Evolutionary conservation across 2,888 invertebrate species (phyloP), one percentile per base, ranked within the genome.

Genomic region (Drosophila eohydei): DNA sequence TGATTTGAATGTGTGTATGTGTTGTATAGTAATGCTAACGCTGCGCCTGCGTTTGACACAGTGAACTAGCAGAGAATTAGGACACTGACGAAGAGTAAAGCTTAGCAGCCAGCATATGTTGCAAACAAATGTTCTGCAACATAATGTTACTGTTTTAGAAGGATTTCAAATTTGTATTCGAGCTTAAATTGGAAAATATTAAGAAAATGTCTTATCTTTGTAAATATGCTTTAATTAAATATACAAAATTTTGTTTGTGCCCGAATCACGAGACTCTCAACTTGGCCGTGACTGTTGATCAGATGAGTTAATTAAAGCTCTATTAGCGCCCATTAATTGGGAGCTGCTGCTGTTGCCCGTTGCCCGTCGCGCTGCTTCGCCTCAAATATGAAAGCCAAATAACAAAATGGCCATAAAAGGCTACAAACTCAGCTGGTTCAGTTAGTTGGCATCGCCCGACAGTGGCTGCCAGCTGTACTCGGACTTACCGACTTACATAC

Each of bases 321-420:
- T 65, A 89, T 84, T 87, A 84, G 76, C 88, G 74, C 61, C 76
- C 76, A 84, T 77, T 88, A 88, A 88, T 72, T 71, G 79, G 60
- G 46, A 79, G 59, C 59, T 62, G 36, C 38, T 50, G 48, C 26
- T 62, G 36, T 41, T 50, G 48, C 26, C 21, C 43, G 44, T 55
- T 54, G 54, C 30, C 21, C 21, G 21, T 21, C 61, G 36, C 58
- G 52, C 28, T 73, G 61, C 52, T 40, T 11, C 71, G 51, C 41
- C 40, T 43, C 65, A 80, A 66, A 67, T 77, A 83, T 82, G 83
- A 85, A 74, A 82, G 55, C 66, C 70, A 68, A 70, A 70, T 40
- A 65, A 55, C 54, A 52, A 69, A 75, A 78, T 73, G 63, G 51
- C 84, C 89, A 73, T 85, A 89, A 88, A 84, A 73, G 89, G 83